Conservation (phyloP, 2,113 vertebrate genomes). For the Spizaetus ornatus region DNA sequence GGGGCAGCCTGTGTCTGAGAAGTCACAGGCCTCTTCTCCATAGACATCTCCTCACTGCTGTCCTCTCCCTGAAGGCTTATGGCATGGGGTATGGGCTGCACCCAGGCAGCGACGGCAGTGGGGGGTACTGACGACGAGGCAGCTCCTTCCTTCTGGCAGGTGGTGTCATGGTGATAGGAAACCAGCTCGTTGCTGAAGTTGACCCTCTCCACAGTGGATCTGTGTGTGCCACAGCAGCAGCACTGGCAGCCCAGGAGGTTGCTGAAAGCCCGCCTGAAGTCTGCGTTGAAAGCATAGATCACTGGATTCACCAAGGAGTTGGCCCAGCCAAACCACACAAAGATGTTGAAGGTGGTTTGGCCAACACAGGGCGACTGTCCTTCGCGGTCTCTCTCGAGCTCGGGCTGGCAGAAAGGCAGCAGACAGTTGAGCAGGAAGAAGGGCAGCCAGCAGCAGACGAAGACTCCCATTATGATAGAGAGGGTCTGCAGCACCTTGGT, state of each 20-base stretch:
- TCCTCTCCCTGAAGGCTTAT: constrained; percentile 9
- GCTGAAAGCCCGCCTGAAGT: constrained; percentile 79
- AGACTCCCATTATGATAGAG: constrained; percentile 83
- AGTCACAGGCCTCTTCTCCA: constrained; percentile 61
- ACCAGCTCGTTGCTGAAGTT: constrained; percentile 78
- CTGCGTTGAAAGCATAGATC: constrained; percentile 81
- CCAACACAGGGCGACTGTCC: constrained; percentile 65
- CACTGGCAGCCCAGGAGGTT: constrained; percentile 73
- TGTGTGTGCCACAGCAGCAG: constrained; percentile 59
- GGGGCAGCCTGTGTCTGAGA: constrained; percentile 7
- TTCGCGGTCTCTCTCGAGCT: background rate
- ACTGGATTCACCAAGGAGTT: constrained; percentile 83
- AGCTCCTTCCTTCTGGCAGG: constrained; percentile 70
- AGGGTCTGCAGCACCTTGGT: constrained; percentile 84
- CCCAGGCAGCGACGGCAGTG: constrained; percentile 16
- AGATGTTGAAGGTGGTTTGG: constrained; percentile 80
- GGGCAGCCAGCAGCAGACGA: constrained; percentile 84
- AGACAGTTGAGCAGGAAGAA: constrained; percentile 85
- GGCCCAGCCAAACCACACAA: constrained; percentile 84
- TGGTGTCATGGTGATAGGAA: constrained; percentile 77
- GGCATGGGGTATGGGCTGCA: background rate
- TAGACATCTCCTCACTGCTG: background rate
- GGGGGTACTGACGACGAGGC: background rate
- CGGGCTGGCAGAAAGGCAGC: constrained; percentile 76
- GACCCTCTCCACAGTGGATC: constrained; percentile 68